These are phyloP conservation scores for Rachycentron canadum DNA, from an alignment of 2,797 vertebrate species.

Conservation along the genomic window DNA sequence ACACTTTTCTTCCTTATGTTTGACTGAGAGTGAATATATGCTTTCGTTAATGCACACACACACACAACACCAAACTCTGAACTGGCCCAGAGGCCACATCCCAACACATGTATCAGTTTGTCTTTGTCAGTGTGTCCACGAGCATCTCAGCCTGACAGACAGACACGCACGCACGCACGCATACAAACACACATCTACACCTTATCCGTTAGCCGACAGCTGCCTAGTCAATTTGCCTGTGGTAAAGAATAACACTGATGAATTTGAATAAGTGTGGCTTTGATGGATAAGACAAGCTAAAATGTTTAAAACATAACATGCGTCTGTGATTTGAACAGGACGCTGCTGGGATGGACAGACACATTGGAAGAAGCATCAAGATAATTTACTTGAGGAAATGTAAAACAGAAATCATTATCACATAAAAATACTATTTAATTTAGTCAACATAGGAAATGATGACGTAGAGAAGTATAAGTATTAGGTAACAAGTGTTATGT, in stretches of 20 bases:
- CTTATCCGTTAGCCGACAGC: constrained; percentile 33
- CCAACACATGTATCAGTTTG: constrained; percentile 23
- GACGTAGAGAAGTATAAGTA: too few relatives aligned
- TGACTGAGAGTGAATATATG: neutral
- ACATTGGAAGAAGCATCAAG: neutral
- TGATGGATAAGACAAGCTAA: constrained; percentile 26
- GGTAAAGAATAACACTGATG: constrained; percentile 33
- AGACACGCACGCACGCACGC: constrained; percentile 20
- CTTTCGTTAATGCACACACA: neutral
- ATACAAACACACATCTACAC: constrained; percentile 13
- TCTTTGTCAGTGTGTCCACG: neutral
- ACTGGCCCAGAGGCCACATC: constrained; percentile 12
- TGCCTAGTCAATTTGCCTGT: constrained; percentile 26
- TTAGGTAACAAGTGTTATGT: too few relatives aligned
- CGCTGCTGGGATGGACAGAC: neutral
- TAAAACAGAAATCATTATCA: too few relatives aligned
- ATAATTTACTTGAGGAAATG: neutral
- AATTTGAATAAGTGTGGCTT: constrained; percentile 44
- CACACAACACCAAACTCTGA: neutral
- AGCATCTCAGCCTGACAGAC: constrained; percentile 2
- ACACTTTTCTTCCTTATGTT: neutral
- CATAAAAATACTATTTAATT: neutral
- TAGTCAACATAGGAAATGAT: too few relatives aligned
- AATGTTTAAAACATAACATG: constrained; percentile 30
- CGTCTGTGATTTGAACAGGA: constrained; percentile 11